Evolutionary conservation across 2,888 invertebrate genomes (phyloP), one percentile per base, ranked within the genome.

Genomic region (Platerodrilus igneus): DNA sequence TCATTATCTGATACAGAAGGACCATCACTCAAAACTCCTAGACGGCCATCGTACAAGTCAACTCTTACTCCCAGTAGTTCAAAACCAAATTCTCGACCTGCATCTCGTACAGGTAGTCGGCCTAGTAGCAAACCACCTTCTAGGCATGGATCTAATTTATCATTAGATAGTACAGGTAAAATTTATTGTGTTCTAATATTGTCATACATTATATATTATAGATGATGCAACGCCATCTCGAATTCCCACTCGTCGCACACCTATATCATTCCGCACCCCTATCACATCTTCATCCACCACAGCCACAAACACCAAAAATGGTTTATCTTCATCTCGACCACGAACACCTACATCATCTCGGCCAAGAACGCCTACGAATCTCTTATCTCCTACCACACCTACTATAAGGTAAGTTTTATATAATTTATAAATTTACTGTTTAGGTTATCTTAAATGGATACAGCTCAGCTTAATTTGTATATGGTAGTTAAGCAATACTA

Each of bases 121-220:
- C 79, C 86, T 44, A 89, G 90, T 45, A 90, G 90, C 47, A 91
- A 93, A 68, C 93, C 94, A 49, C 88, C 92, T 13, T 93, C 93
- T 53, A 81, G 93, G 56, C 90, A 93, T 62, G 93, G 93, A 51
- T 94, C 94, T 27, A 92, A 89, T 61, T 77, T 90, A 45, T 92
- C 92, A 26, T 72, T 92, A 52, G 91, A 91, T 66, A 88, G 89
- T 65, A 87, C 88, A 66, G 89, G 89, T 88, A 68, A 40, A 40
- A 37, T 17, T 20, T 15, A 11, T 22, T 2, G 4, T 6, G 16
- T 18, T 13, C 3, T 19, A 14, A 6, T 8, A 25, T 28, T n/a
- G 3, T 28, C 3, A 14, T 11, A 23, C 4, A 11, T 19, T 8
- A 13, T 38, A 27, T 20, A 38, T 43, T 45, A 3, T 48, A 85